Percentiles rank a stretch among this genome's conserved stretches.
Conservation (phyloP, 2,113 vertebrate species). For the Mobula birostris region DNA sequence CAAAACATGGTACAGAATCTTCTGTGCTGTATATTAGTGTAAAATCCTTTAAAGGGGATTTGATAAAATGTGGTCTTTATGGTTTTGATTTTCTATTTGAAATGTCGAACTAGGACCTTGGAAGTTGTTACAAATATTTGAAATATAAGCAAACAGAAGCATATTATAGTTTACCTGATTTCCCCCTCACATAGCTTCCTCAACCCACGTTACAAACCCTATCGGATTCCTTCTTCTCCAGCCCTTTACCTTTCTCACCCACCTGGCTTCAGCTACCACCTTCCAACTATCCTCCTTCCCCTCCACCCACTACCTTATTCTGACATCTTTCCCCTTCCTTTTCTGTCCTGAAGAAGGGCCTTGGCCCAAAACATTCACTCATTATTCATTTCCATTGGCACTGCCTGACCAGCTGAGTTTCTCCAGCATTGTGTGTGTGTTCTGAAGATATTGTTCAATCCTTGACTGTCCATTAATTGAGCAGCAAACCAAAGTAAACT, state of each 20-base stretch:
- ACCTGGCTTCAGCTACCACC: too few species aligned
- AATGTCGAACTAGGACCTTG: conserved; percentile 26
- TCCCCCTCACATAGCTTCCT: conserved; percentile 54
- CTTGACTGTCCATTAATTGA: conserved; percentile 61
- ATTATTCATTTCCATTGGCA: too few species aligned
- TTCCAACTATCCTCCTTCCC: too few species aligned
- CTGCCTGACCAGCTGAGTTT: too few species aligned
- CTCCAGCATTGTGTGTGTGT: too few species aligned
- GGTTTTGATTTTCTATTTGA: not conserved
- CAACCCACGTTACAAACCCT: conserved; percentile 48
- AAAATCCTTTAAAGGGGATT: not conserved
- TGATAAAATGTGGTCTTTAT: not conserved
- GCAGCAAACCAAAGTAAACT: conserved; percentile 53
- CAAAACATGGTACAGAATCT: not conserved
- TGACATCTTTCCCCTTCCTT: too few species aligned
- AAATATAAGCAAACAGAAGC: conserved; percentile 48
- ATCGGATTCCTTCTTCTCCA: too few species aligned
- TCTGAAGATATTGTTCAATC: conserved; percentile 48
- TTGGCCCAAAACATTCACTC: too few species aligned
- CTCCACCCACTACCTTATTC: too few species aligned
- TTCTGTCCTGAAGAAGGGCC: too few species aligned
- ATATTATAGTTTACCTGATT: conserved; percentile 52
- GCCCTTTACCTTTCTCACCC: too few species aligned
- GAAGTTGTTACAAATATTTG: conserved; percentile 43
- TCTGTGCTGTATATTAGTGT: not conserved